A percentile compares a stretch with the other conserved stretches of the same genome.
These are phyloP conservation scores for Hoplostethus atlanticus DNA, from an alignment of 2,797 vertebrate species.

Conservation along the genomic window DNA sequence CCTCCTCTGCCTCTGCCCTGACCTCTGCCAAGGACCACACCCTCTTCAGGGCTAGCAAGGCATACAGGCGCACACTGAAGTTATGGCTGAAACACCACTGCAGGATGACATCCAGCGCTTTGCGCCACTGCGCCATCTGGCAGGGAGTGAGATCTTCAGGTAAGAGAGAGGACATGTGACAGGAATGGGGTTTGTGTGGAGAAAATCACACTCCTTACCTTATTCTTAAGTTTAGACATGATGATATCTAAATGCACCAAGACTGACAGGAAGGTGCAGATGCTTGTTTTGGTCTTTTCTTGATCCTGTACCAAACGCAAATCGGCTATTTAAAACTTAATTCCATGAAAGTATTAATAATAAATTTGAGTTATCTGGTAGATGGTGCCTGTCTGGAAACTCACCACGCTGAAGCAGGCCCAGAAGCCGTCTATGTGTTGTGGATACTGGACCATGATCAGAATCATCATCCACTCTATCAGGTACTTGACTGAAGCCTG, in stretches of 20 bases:
- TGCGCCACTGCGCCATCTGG: slow-evolving; percentile 82
- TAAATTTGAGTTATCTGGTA: background rate
- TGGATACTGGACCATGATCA: slow-evolving; percentile 89
- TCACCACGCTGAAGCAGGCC: slow-evolving; percentile 89
- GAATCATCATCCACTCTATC: slow-evolving; percentile 93
- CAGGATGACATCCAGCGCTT: slow-evolving; percentile 87
- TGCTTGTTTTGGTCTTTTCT: slow-evolving; percentile 92
- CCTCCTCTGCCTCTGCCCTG: slow-evolving; percentile 39
- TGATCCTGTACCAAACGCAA: slow-evolving; percentile 80
- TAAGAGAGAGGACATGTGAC: background rate
- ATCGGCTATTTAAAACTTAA: background rate
- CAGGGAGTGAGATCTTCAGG: background rate
- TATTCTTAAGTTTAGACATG: slow-evolving; percentile 84
- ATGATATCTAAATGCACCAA: slow-evolving; percentile 91
- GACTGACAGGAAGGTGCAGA: slow-evolving; percentile 94
- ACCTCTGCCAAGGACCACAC: slow-evolving; percentile 88
- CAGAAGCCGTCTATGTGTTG: slow-evolving; percentile 89
- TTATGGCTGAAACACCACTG: slow-evolving; percentile 96
- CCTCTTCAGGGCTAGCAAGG: slow-evolving; percentile 91
- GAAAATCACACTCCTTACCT: slow-evolving; percentile 79
- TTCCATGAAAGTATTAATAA: background rate
- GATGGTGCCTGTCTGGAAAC: slow-evolving; percentile 1
- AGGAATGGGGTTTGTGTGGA: background rate
- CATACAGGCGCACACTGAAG: slow-evolving; percentile 95
- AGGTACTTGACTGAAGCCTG: slow-evolving; percentile 96